A percentile compares a stretch with the other conserved stretches of the same genome.
These are phyloP conservation scores for Ecdyonurus torrentis DNA, from an alignment of 2,888 invertebrate genomes.

Conservation along the genomic window DNA sequence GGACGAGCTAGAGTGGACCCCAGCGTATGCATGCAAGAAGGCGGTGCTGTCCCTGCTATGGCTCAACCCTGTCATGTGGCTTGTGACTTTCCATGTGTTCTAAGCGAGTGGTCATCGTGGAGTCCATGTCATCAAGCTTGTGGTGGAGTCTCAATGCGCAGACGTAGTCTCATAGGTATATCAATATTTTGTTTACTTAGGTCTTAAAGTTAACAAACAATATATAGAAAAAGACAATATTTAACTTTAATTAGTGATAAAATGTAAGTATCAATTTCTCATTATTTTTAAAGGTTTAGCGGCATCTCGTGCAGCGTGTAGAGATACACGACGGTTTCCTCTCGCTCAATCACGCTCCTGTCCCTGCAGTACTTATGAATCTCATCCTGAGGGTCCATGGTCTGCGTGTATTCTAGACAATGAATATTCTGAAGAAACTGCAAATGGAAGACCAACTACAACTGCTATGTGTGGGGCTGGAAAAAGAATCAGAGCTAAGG, in stretches of 20 bases:
- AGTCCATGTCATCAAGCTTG: conserved; percentile 26
- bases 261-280: not conserved
- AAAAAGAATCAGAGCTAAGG: conserved; percentile 20
- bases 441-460: conserved; percentile 17
- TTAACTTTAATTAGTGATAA: too few relatives aligned
- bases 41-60: conserved; percentile 18
- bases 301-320: conserved; percentile 19
- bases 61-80: conserved; percentile 23
- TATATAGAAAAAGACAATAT: not conserved
- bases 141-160: conserved; percentile 19
- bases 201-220: not conserved
- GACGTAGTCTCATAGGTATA: conserved; percentile 21
- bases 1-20: conserved; percentile 17
- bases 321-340: conserved; percentile 16
- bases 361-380: conserved; percentile 20
- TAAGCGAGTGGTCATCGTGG: conserved; percentile 32
- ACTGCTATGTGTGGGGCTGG: conserved; percentile 21
- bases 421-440: conserved; percentile 11
- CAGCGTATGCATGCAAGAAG: conserved; percentile 13
- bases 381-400: conserved; percentile 21
- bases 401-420: conserved; percentile 20
- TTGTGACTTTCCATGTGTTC: conserved; percentile 26
- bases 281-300: conserved; percentile 17
- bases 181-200: not conserved
- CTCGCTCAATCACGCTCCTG: conserved; percentile 21